Base-by-base conservation (phyloP, 2,888 invertebrate species). In the Papilio gigon region DNA sequence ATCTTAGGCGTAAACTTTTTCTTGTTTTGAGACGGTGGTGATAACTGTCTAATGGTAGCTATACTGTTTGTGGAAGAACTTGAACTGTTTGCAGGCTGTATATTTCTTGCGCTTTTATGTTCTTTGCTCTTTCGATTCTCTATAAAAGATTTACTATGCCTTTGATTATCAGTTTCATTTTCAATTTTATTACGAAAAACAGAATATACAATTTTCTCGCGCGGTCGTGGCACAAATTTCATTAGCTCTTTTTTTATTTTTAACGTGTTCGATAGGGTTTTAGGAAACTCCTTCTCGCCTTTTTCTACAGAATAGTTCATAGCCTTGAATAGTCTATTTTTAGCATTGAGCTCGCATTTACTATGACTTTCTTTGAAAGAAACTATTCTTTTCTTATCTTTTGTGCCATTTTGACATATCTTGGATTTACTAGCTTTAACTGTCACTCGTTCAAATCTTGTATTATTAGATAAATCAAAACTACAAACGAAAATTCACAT, bases 11-110 rank as follows among this genome's bases (percentile, higher is more conserved):
- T 70, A 2, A 83, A 82, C 72, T 80, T 77, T 74, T 74, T 82
- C 65, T 76, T 81, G 42, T 72, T 76, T 17, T 76, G 72, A 9
- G 73, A 58, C 70, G 75, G 73, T 3, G 74, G 75, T 8, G 80
- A 74, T 37, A 76, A 78, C 40, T 79, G 78, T 72, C 80, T 82
- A n/a, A 90, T 86, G 30, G 89, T 89, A 20, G 84, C 81, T 74
- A 87, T 73, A 73, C 89, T 90, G 68, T 84, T 88, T 25, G 82
- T 84, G 14, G 89, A 86, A 6, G 90, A 90, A 74, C 87, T 80
- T 20, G 89, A 89, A 74, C 89, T 88, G 70, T 82, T 84, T 65
- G 80, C 78, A 12, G 89, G 87, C 42, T 75, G 74, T 37, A 84
- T n/a, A 12, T 68, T 68, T 14, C 60, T 40, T 40, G 25, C 25